A percentile compares a stretch with the other conserved stretches of the same genome.
Evolutionary conservation across 2,113 vertebrate species (phyloP).

Genomic region (Calypte anna): DNA sequence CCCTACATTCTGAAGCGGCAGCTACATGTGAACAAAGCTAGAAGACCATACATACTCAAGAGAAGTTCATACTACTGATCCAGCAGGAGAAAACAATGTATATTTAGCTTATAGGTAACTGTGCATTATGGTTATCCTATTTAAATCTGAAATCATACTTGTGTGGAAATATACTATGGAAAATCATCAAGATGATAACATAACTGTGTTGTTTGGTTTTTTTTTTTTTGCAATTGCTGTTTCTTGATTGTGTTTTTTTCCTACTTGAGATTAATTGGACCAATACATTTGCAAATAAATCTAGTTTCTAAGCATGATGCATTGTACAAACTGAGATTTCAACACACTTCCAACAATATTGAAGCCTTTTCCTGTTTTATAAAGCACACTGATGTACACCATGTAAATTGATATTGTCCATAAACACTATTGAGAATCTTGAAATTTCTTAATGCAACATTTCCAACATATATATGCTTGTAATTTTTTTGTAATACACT

Average conservation of each 20-base stretch:
- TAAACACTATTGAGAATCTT: background rate
- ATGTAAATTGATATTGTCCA: background rate
- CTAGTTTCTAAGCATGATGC: slow-evolving; percentile 77
- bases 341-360: background rate
- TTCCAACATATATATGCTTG: background rate
- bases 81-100: slow-evolving; percentile 43
- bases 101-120: slow-evolving; percentile 80
- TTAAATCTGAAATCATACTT: slow-evolving; percentile 70
- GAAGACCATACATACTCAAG: slow-evolving; percentile 96
- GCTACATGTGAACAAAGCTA: slow-evolving; percentile 86
- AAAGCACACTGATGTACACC: background rate
- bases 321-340: slow-evolving; percentile 62
- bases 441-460: background rate
- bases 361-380: background rate
- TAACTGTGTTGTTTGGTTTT: slow-evolving; percentile 46
- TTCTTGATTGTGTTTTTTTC: slow-evolving; percentile 77
- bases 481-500: background rate
- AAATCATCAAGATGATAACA: slow-evolving; percentile 58
- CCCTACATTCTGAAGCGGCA: slow-evolving; percentile 97
- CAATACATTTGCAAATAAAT: slow-evolving; percentile 84
- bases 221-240: slow-evolving; percentile 66
- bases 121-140: slow-evolving; percentile 72
- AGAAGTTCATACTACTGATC: slow-evolving; percentile 88
- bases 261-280: slow-evolving; percentile 78
- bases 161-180: slow-evolving; percentile 72